Conservation (phyloP, 2,888 invertebrate species). For the Linnaemya tessellans region DNA sequence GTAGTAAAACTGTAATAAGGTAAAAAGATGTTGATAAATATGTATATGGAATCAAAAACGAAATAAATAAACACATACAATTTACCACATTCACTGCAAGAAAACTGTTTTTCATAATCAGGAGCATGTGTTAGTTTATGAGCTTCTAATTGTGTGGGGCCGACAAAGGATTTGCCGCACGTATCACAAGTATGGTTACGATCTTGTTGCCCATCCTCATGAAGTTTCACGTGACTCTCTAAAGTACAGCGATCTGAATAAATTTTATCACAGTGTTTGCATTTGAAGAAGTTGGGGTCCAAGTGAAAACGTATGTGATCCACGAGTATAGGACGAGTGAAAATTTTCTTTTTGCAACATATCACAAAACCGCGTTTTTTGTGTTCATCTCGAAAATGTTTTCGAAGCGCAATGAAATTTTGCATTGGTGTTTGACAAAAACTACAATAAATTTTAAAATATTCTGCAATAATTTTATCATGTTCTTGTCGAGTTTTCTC, state of each 20-base stretch:
- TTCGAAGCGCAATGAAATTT: constrained; percentile 78
- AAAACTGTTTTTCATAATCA: constrained; percentile 79
- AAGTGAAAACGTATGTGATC: constrained; percentile 79
- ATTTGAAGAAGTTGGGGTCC: constrained; percentile 80
- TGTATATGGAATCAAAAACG: not conserved
- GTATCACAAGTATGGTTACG: constrained; percentile 77
- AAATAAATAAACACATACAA: constrained; percentile 74
- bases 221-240: constrained; percentile 77
- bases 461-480: constrained; percentile 77
- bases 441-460: constrained; percentile 78
- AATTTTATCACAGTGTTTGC: constrained; percentile 75
- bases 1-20: constrained; percentile 77
- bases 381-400: constrained; percentile 78
- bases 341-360: constrained; percentile 79
- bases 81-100: constrained; percentile 78
- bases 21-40: not conserved
- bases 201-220: constrained; percentile 75
- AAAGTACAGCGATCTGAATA: constrained; percentile 77
- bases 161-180: constrained; percentile 79
- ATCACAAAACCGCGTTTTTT: constrained; percentile 77
- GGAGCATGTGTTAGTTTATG: constrained; percentile 79
- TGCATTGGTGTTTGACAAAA: constrained; percentile 77
- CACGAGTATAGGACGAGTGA: constrained; percentile 76
- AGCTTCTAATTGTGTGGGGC: constrained; percentile 78
- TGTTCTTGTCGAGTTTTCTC: constrained; percentile 74